Base-by-base conservation (phyloP, 2,113 vertebrate genomes). In the Gila orcuttii region DNA sequence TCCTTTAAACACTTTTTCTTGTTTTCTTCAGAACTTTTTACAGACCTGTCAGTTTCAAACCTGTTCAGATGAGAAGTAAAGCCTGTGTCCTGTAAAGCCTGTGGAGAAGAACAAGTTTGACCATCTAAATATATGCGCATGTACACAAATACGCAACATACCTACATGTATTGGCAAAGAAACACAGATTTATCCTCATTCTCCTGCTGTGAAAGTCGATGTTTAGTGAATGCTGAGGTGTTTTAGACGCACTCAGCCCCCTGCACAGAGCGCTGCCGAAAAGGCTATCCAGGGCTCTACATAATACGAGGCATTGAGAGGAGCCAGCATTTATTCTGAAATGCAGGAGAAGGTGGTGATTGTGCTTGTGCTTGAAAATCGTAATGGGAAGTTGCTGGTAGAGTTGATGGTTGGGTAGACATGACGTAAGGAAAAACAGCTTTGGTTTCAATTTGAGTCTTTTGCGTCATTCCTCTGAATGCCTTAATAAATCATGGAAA, bases 391-490 rank as follows among this genome's bases (percentile, higher is more conserved):
- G 45, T 79, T 76, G 25, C 45, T 59, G 85, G 89, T 21, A 45
- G 55, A 23, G 45, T 68, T 74, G 33, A 47, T 57, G 84, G 88
- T 73, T 73, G 77, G 62, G 74, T 87, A 86, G 42, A 73, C 52
- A 85, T 73, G 82, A 55, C 84, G 79, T 84, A 88, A 86, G 23
- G 77, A 75, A 74, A 84, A 62, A 73, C 45, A 23, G 69, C 88
- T 74, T 90, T 86, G 88, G 88, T 90, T 94, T 93, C 88, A 86
- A 90, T 88, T 89, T 89, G 88, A 85, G 85, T 74, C 73, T 86
- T 91, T 86, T 93, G 90, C 89, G 89, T 94, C 93, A 93, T 89
- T 83, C 60, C 89, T 85, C 80, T 89, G 88, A 92, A 93, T 92
- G 47, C 0, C 57, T 90, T 83, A 31, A 80, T 91, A 90, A 91